Conservation (phyloP, 2,888 invertebrate genomes). For the Hirtodrosophila trivittata region DNA sequence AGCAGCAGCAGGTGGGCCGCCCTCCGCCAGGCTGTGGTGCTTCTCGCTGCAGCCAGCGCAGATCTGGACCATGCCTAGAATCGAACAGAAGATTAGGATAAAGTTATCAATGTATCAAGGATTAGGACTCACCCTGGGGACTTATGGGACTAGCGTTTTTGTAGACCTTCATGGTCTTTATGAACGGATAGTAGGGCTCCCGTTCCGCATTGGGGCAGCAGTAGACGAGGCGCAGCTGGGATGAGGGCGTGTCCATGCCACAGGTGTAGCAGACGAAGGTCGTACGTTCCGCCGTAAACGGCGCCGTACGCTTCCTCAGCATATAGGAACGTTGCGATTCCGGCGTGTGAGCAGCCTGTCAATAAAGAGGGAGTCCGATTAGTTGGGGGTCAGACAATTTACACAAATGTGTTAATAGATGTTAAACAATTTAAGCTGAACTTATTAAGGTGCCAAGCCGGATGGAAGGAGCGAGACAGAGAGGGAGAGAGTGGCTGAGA, state of each 20-base stretch:
- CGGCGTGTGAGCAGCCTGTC: conserved; percentile 88
- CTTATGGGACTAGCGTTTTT: conserved; percentile 94
- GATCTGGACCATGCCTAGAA: conserved; percentile 91
- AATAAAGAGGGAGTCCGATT: conserved; percentile 11
- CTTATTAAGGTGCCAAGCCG: conserved; percentile 19
- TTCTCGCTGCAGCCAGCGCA: conserved; percentile 94
- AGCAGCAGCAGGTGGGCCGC: conserved; percentile 75
- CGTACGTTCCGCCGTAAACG: conserved; percentile 85
- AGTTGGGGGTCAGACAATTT: conserved; percentile 25
- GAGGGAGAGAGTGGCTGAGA: too few species aligned
- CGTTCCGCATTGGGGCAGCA: conserved; percentile 93
- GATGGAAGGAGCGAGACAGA: conserved; percentile 1
- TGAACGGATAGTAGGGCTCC: conserved; percentile 95
- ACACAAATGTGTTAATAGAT: conserved; percentile 19
- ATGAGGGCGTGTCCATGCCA: conserved; percentile 91
- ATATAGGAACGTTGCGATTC: conserved; percentile 92
- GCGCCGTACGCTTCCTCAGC: conserved; percentile 90
- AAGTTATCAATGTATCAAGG: conserved; percentile 5
- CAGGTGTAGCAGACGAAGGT: conserved; percentile 96
- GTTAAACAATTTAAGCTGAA: conserved; percentile 24
- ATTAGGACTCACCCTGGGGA: conserved; percentile 88
- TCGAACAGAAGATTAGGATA: conserved; percentile 15
- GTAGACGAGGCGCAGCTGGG: conserved; percentile 92
- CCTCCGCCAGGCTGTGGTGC: conserved; percentile 85
- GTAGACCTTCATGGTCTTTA: conserved; percentile 91